A percentile compares a stretch with the other conserved stretches of the same genome.
phyloP scores from a whole-genome alignment of 2,797 vertebrate species.

The Cichlasoma orientale region DNA sequence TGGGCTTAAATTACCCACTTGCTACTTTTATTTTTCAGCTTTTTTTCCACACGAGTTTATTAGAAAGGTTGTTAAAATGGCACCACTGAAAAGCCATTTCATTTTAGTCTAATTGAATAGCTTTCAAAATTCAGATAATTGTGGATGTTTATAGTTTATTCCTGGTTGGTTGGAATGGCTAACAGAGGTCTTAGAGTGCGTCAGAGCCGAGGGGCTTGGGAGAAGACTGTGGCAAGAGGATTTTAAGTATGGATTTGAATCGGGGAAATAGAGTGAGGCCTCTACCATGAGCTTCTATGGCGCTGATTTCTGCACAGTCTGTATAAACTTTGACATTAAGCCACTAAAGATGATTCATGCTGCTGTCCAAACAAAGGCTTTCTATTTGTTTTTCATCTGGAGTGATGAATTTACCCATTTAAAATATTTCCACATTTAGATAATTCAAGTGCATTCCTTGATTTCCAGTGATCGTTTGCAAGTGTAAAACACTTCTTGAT shows the following conservation, averaged over 20 bases:
- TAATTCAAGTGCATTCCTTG: neutral
- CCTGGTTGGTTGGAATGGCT: conserved; percentile 1
- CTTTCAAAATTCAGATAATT: conserved; percentile 19
- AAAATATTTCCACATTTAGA: neutral
- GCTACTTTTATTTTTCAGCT: conserved; percentile 15
- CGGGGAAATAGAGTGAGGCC: conserved; percentile 49
- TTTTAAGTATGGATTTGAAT: conserved; percentile 63
- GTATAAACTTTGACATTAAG: conserved; percentile 7
- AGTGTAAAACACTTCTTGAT: neutral
- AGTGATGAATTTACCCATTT: conserved; percentile 5
- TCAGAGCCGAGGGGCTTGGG: conserved; percentile 49
- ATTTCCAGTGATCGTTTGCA: conserved; percentile 7
- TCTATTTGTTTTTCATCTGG: neutral
- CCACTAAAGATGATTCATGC: conserved; percentile 18
- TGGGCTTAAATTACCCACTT: conserved; percentile 24
- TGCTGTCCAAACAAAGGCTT: neutral
- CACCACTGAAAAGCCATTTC: conserved; percentile 3
- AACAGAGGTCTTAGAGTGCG: conserved; percentile 39
- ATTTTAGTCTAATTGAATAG: conserved; percentile 14
- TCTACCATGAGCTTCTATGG: conserved; percentile 37
- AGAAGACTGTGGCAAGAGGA: conserved; percentile 38
- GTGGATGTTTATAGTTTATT: conserved; percentile 6
- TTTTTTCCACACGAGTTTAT: conserved; percentile 16
- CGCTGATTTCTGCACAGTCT: conserved; percentile 26
- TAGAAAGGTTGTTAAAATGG: conserved; percentile 4